Evolutionary conservation across 2,888 invertebrate genomes (phyloP), one percentile per base, ranked within the genome.

Genomic region (Agrochola lychnidis): DNA sequence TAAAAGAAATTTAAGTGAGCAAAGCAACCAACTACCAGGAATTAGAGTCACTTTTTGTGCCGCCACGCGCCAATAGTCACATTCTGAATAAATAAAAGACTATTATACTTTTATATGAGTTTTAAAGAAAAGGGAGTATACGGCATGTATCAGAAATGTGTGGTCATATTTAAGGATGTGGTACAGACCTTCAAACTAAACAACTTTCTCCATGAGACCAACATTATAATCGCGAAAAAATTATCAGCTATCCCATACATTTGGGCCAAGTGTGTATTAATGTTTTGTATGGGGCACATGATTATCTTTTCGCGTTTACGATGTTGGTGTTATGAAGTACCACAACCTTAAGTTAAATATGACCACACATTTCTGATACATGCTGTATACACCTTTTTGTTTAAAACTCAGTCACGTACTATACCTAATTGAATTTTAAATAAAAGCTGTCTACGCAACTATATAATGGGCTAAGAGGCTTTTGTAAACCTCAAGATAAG

Each of bases 371-470:
- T 42, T 64, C 3, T 42, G 9, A 19, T 2, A 66, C 45, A 45
- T 4, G 6, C 45, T 66, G 12, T 66, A 75, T 67, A 74, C 53
- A 56, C 45, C 14, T 75, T 79, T 79, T 82, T 81, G 61, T 78
- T 85, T 42, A 79, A 80, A 89, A 81, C 59, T 56, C 84, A 88
- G 88, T 89, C 92, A 93, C 92, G 92, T 91, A 88, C 84, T 84
- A 86, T 79, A 77, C 70, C 84, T 91, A 90, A 92, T 92, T 89
- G 91, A 93, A 93, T 93, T 89, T 91, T 88, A 89, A 92, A 90
- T 89, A 83, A 78, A 82, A 86, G 36, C 40, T 45, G n/a, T 48
- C 61, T 45, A 70, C 56, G 14, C 30, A 78, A 73, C 45, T 62
- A 74, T 22, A 22, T 68, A 74, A 70, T 67, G n/a, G 61, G 12